Evolutionary conservation across 2,113 vertebrate genomes (phyloP).

Genomic region (Myrmecophaga tridactyla): DNA sequence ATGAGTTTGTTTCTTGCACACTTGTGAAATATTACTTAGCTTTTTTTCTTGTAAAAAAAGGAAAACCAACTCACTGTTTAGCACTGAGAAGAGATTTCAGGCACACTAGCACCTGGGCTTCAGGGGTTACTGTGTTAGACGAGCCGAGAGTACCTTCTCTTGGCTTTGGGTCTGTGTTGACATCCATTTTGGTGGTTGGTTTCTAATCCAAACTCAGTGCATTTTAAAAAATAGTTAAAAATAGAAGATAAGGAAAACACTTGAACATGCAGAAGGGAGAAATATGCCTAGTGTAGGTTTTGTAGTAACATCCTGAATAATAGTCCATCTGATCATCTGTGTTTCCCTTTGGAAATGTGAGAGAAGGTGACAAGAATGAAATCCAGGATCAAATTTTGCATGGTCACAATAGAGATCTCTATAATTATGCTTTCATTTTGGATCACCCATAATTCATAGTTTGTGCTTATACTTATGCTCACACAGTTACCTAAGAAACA

Average conservation of each 20-base stretch:
- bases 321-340: constrained; percentile 50
- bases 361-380: constrained; percentile 42
- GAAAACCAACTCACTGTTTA: constrained; percentile 79
- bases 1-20: constrained; percentile 89
- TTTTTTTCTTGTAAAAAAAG: constrained; percentile 80
- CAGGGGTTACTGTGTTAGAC: constrained; percentile 64
- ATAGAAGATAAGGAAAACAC: constrained; percentile 61
- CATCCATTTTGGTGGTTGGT: constrained; percentile 73
- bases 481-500: neutral
- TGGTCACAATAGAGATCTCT: constrained; percentile 24
- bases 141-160: constrained; percentile 70
- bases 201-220: constrained; percentile 80
- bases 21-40: constrained; percentile 88
- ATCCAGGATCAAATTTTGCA: constrained; percentile 39
- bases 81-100: constrained; percentile 80
- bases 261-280: constrained; percentile 29
- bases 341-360: constrained; percentile 5
- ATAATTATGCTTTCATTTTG: neutral
- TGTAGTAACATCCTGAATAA: constrained; percentile 39
- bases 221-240: constrained; percentile 73
- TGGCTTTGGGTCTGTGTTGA: constrained; percentile 70
- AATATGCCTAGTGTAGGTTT: neutral
- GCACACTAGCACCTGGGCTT: constrained; percentile 67
- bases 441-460: no score
- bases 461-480: no score